A percentile compares a stretch with the other conserved stretches of the same genome.
phyloP scores from a whole-genome alignment of 2,113 vertebrate genomes.

The Physeter macrocephalus region DNA sequence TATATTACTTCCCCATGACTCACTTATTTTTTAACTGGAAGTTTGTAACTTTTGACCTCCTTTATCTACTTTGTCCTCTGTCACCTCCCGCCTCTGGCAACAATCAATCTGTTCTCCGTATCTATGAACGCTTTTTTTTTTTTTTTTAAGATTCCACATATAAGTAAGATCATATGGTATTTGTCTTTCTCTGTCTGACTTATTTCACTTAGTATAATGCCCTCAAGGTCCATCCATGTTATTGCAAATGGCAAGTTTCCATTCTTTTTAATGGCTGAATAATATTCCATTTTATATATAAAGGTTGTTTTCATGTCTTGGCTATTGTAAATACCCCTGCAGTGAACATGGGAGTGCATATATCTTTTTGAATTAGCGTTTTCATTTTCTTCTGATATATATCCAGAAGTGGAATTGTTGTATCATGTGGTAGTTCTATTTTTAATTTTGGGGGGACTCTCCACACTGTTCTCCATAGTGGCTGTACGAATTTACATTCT shows the following conservation, averaged over 20 bases:
- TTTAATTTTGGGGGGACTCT: background rate
- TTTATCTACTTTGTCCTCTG: background rate
- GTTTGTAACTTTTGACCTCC: background rate
- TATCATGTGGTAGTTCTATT: background rate
- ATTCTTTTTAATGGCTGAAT: background rate
- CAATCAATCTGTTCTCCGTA: background rate
- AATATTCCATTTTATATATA: background rate
- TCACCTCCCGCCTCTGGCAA: rapidly evolving
- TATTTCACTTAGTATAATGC: background rate
- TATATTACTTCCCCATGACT: background rate
- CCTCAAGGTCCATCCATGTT: background rate
- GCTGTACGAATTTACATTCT: background rate
- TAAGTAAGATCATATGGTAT: background rate
- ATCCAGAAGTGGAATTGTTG: background rate
- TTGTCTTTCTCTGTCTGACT: background rate
- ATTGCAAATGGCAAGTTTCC: background rate
- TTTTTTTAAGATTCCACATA: background rate
- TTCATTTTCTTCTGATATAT: background rate
- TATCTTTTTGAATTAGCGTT: background rate
- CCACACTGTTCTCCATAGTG: background rate
- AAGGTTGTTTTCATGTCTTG: background rate
- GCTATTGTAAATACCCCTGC: background rate
- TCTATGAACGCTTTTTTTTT: background rate
- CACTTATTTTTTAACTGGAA: background rate
- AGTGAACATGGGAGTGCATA: background rate